A percentile compares a stretch with the other conserved stretches of the same genome.
Evolutionary conservation across 1,140 invertebrate species (phyloP).

Genomic region (Pissodes strobi): DNA sequence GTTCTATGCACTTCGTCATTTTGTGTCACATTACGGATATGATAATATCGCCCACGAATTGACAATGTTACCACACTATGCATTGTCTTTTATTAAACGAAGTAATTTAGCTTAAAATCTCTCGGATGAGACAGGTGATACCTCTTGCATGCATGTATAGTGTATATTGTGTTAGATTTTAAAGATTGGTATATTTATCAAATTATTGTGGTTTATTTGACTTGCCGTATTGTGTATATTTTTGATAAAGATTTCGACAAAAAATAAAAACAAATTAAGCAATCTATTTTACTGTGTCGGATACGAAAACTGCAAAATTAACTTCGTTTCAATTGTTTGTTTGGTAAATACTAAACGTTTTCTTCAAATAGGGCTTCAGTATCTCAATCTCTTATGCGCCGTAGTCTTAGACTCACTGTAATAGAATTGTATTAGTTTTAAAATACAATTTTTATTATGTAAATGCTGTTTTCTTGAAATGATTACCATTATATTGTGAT

Average conservation of each 20-base stretch:
- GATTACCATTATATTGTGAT: too few relatives aligned
- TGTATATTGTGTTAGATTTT: conserved; percentile 41
- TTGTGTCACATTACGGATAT: too few relatives aligned
- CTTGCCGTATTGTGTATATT: conserved; percentile 18
- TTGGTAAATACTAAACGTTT: neutral
- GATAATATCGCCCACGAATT: too few relatives aligned
- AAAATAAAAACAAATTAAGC: neutral
- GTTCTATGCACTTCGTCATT: too few relatives aligned
- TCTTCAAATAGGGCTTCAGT: conserved; percentile 12
- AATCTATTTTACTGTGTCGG: conserved; percentile 13
- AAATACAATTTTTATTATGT: conserved; percentile 45
- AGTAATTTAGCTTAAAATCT: neutral
- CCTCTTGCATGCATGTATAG: conserved; percentile 25
- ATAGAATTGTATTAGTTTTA: conserved; percentile 43
- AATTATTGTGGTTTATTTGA: conserved; percentile 4
- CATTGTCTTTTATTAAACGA: too few relatives aligned
- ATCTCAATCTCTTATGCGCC: conserved; percentile 40
- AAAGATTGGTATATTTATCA: conserved; percentile 28
- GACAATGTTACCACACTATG: too few relatives aligned
- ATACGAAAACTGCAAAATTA: conserved; percentile 12
- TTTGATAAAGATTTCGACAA: conserved; percentile 14
- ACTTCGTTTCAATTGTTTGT: conserved; percentile 7
- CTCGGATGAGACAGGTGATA: neutral
- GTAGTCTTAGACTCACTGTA: conserved; percentile 41
- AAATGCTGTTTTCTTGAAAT: too few relatives aligned